Evolutionary conservation across 2,888 invertebrate species (phyloP), one percentile per base, ranked within the genome.

Genomic region (Toxonevra muliebris): DNA sequence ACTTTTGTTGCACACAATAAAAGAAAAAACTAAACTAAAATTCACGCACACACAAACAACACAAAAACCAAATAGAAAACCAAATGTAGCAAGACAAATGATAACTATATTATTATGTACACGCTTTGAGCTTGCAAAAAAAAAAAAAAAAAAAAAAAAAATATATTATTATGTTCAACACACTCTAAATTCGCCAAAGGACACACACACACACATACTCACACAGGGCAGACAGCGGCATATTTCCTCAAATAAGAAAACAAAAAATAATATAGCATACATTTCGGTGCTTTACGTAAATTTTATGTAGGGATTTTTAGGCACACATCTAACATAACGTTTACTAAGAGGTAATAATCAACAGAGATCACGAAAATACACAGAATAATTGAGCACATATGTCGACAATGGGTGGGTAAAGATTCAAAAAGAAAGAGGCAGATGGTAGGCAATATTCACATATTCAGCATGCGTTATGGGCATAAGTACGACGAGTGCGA

Each of bases 311-410:
- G 17, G 48, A 17, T n/a, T 61, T 59, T 59, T 17, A 17, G 41
- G 42, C 42, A 12, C 30, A 15, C 19, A 13, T 20, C 57, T 12
- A 13, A 13, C 59, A 12, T 9, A 40, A 30, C 52, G 43, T 61
- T 42, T 43, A 66, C 73, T 73, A 74, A 74, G 73, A 71, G 72
- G 76, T 76, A 79, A 79, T 80, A 79, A 80, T 73, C 77, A 74
- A 66, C 69, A 53, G 68, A 73, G 70, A 69, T 69, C 69, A 69
- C 69, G 71, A 61, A 60, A 61, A 54, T 71, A 71, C 76, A 76
- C 75, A 75, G 76, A 75, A 65, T 66, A 68, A 67, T 41, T 15
- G 17, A 57, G 57, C 42, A 30, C 30, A 30, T 30, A 30, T 30
- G 30, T 30, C 30, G 30, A 30, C 30, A 30, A 40, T 8, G n/a